phyloP scores from a whole-genome alignment of 2,888 invertebrate genomes.

The Sinhomidia bicolor region DNA sequence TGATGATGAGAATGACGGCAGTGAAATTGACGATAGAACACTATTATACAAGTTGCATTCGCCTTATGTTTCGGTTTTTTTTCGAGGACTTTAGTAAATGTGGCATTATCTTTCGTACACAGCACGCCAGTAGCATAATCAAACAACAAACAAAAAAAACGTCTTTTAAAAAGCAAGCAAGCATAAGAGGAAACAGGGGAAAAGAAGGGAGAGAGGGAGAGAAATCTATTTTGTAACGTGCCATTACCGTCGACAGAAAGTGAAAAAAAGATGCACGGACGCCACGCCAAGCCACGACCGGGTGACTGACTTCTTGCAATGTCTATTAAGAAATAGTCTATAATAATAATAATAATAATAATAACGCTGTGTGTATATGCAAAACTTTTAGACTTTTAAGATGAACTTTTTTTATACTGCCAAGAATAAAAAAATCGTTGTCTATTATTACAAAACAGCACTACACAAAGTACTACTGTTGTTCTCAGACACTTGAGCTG shows the following conservation, averaged over 20 bases:
- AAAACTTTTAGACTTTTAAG: neutral
- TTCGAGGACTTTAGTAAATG: neutral
- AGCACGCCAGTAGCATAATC: slow-evolving; percentile 1
- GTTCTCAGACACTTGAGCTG: neutral
- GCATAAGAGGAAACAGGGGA: neutral
- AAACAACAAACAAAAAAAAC: slow-evolving; percentile 26
- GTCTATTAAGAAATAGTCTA: neutral
- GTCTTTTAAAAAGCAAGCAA: slow-evolving; percentile 21
- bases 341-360: neutral
- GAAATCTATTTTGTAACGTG: neutral
- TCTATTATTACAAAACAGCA: neutral
- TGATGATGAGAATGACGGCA: neutral
- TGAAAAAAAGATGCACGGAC: slow-evolving; percentile 41
- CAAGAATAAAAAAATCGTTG: slow-evolving; percentile 46
- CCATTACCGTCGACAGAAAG: neutral
- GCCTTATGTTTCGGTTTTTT: neutral
- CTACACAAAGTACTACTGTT: neutral
- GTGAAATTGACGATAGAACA: neutral
- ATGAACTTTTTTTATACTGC: neutral
- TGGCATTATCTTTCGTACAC: slow-evolving; percentile 7
- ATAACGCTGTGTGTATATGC: neutral
- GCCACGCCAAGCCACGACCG: slow-evolving; percentile 52
- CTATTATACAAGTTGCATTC: neutral
- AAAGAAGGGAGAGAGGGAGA: neutral
- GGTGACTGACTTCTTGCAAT: slow-evolving; percentile 68